Evolutionary conservation across 1,140 invertebrate genomes (phyloP), one percentile per base, ranked within the genome.

Genomic region (Thaumatotibia leucotreta): DNA sequence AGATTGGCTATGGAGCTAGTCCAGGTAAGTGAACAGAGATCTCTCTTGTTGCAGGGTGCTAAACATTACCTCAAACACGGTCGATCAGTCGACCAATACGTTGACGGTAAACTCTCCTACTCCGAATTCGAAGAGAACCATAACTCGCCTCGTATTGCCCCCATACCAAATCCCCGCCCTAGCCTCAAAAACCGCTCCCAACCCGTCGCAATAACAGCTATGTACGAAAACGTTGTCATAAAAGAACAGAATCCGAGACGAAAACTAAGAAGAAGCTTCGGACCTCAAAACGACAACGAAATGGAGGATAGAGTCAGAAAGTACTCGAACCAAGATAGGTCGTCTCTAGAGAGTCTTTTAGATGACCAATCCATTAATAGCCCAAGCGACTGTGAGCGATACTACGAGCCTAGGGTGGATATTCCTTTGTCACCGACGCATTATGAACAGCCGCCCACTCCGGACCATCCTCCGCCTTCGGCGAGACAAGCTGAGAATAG

Each of bases 401-500:
- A 80, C 78, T 83, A 78, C 70, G 82, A 79, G 39, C 77, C 78
- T 24, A 82, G 79, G 70, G 84, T 91, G 1, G 92, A 92, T 68
- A 92, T 93, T 90, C 91, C 95, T 50, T 75, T 93, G 66, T 97
- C 96, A 70, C 97, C 97, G 1, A 97, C 96, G 4, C 96, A 97
- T 79, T 98, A 98, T 78, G 93, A 95, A 54, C 97, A 98, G 90
- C 97, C 97, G 3, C 97, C 97, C 0, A 99, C 97, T 2, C 97
- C 97, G 0, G 97, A 98, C 79, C 97, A 98, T 91, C 97, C 97
- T 3, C 98, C 98, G 4, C 98, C 98, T 0, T 97, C 96, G n/a
- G 96, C 97, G 4, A 93, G 94, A 72, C 96, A 97, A 74, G 97
- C 98, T 0, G 96, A 97, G 86, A 94, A 94, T 79, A 95, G 96